Base-by-base conservation (phyloP, 2,888 invertebrate species). In the Agrilus mali region DNA sequence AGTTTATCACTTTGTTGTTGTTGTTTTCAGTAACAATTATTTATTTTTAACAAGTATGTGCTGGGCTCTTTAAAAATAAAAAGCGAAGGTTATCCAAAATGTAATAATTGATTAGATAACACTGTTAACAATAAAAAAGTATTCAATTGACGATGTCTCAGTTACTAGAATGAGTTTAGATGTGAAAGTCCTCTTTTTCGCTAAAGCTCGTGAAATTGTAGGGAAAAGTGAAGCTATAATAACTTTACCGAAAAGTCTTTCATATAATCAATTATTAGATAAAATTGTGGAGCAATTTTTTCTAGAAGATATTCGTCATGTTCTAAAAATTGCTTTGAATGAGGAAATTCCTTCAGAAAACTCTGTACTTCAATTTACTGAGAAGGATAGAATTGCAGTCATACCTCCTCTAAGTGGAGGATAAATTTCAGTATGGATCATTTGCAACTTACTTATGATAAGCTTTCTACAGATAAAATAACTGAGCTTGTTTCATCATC, bases 371-470 rank as follows among this genome's bases (percentile, higher is more conserved):
- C 60, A 68, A 16, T 65, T 89, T 6, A 72, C 71, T 33, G 70
- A 77, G 20, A 78, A 76, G 48, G 93, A 94, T 71, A 85, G 81
- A 64, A 74, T 95, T 48, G 95, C 94, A 48, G 75, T 95, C 12
- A 94, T 96, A 59, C 95, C 95, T 41, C 95, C 95, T 0, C 72
- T 96, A 40, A 94, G 94, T 68, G 94, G 94, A 56, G 95, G 95
- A 56, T 86, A 76, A 42, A 16, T 32, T 38, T 22, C 16, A 36
- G 52, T 33, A 86, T 84, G 80, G 80, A 89, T 68, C 71, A 77
- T 52, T 57, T 88, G 14, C 75, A 82, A 58, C 61, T 94, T 38
- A 76, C 78, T 0, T 59, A 73, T 0, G 77, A 81, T 33, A 75
- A 76, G 55, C 66, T 94, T 34, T 73, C 78, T 42, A 68, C 88